Evolutionary conservation across 2,888 invertebrate genomes (phyloP), one percentile per base, ranked within the genome.

Genomic region (Tridacna crocea): DNA sequence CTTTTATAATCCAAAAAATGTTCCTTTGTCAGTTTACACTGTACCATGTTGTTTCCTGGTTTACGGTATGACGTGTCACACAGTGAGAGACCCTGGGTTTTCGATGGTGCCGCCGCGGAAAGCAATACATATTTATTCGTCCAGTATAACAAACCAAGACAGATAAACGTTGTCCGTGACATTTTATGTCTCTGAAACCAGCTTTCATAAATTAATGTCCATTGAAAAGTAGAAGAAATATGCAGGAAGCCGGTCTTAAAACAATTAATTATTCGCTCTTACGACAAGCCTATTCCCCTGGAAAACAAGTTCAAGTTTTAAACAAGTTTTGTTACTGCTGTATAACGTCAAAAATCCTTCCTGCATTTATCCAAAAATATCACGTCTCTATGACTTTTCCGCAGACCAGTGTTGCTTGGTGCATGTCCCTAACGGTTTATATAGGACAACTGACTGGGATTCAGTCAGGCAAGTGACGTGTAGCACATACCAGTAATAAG

Each of bases 1-100:
- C 75, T 68, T 48, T 78, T 77, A 58, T 86, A 86, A 72, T 86
- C 86, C 19, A 86, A 15, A 10, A 73, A 48, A n/a, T 82, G 70
- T 12, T 77, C 83, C n/a, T 81, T 79, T 13, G 26, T 51, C 19
- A 86, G 75, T 12, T 22, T 48, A 60, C 85, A 86, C 22, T 68
- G 46, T 63, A 86, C 24, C 12, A 60, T 46, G 48, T 58, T 84
- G 2, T 46, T 48, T 48, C 22, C 55, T 0, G n/a, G 55, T 48
- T 27, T 66, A 11, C 58, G 46, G 26, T 22, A 70, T 12, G 15
- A 24, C 8, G 70, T 27, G 36, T 73, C 66, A 80, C 83, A 83
- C 60, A 79, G 24, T 19, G 74, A 60, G 19, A 83, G 24, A 12
- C 72, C 58, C 26, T 76, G 51, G 27, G 27, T 66, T n/a, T 11